phyloP scores from a whole-genome alignment of 1,140 invertebrate genomes.

The Dolichoris vasculosae region DNA sequence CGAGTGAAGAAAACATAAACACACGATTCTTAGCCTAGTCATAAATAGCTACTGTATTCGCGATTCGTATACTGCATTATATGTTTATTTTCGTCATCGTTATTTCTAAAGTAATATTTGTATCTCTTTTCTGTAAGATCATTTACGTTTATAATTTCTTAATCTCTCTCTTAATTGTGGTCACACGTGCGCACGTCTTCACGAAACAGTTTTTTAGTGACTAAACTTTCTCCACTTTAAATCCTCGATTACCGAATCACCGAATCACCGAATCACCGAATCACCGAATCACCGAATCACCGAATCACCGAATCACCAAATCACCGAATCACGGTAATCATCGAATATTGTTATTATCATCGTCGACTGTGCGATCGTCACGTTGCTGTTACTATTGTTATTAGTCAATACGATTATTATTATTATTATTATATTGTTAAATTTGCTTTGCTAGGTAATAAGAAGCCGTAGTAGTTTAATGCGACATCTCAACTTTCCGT shows the following conservation, averaged over 20 bases:
- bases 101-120: constrained; percentile 44
- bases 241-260: constrained; percentile 32
- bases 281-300: too few species aligned
- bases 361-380: constrained; percentile 55
- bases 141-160: constrained; percentile 43
- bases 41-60: constrained; percentile 54
- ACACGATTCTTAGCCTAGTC: constrained; percentile 65
- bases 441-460: constrained; percentile 47
- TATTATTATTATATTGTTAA: constrained; percentile 45
- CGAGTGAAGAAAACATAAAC: constrained; percentile 41
- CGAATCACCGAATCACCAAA: too few species aligned
- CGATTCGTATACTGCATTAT: constrained; percentile 15
- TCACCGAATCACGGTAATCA: constrained; percentile 35
- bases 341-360: constrained; percentile 52
- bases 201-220: constrained; percentile 44
- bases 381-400: constrained; percentile 57
- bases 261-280: too few species aligned
- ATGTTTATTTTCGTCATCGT: constrained; percentile 45
- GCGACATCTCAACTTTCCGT: constrained; percentile 51
- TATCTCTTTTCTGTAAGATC: constrained; percentile 40
- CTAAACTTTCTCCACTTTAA: constrained; percentile 34
- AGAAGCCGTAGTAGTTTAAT: constrained; percentile 52
- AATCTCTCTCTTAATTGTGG: constrained; percentile 49
- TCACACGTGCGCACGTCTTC: constrained; percentile 43
- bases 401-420: constrained; percentile 47